Evolutionary conservation across 2,888 invertebrate genomes (phyloP).

Genomic region (Hypsopygia costalis): DNA sequence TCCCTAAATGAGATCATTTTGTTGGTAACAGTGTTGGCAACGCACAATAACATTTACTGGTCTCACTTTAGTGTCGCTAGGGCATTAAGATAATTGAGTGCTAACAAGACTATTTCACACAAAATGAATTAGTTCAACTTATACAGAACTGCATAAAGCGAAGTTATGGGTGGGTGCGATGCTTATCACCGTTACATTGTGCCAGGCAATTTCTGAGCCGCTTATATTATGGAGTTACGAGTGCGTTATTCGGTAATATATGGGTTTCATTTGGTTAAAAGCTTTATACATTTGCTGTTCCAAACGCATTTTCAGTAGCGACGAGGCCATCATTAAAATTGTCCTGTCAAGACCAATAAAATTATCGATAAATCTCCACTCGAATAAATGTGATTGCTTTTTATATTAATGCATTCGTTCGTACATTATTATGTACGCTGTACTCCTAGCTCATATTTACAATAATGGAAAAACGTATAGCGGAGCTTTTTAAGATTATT

Average conservation of each 20-base stretch:
- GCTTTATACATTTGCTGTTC: conserved; percentile 65
- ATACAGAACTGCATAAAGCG: conserved; percentile 51
- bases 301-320: conserved; percentile 54
- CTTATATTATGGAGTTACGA: conserved; percentile 65
- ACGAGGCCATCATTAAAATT: conserved; percentile 61
- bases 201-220: conserved; percentile 64
- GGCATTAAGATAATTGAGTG: conserved; percentile 43
- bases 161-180: conserved; percentile 40
- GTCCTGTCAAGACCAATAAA: conserved; percentile 48
- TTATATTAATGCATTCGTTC: conserved; percentile 14
- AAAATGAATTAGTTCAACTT: conserved; percentile 45
- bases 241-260: conserved; percentile 70
- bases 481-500: too few species aligned
- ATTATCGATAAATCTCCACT: conserved; percentile 45
- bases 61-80: conserved; percentile 20
- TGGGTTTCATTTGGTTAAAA: conserved; percentile 75
- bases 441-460: too few species aligned
- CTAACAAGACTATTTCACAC: conserved; percentile 28
- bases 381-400: conserved; percentile 38
- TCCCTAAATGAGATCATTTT: conserved; percentile 4
- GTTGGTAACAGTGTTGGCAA: conserved; percentile 17
- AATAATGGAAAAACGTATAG: too few species aligned
- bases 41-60: conserved; percentile 22
- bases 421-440: conserved; percentile 3
- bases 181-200: conserved; percentile 55